Evolutionary conservation across 2,888 invertebrate species (phyloP).

Genomic region (Lathronympha strigana): DNA sequence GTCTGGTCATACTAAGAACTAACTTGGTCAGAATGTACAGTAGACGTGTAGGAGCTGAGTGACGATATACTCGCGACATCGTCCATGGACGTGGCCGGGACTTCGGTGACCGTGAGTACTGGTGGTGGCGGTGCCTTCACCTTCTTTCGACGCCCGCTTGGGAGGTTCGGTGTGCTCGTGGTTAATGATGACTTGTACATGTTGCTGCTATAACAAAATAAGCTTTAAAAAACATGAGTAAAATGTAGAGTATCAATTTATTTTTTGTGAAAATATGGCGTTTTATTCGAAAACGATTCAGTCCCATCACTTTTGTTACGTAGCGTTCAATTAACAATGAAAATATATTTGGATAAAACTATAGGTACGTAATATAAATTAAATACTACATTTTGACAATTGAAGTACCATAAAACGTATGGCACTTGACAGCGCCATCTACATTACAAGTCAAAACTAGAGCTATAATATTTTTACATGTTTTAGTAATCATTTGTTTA

Average conservation of each 20-base stretch:
- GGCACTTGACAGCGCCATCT: not conserved
- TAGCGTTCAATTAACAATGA: too few relatives aligned
- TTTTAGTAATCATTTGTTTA: not conserved
- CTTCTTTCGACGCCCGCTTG: conserved; percentile 83
- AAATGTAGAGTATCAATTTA: too few relatives aligned
- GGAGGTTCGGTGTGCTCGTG: conserved; percentile 75
- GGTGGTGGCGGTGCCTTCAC: conserved; percentile 86
- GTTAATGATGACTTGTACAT: conserved; percentile 70
- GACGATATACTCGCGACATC: conserved; percentile 78
- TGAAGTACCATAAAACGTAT: too few relatives aligned
- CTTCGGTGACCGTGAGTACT: conserved; percentile 51
- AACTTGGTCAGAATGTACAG: conserved; percentile 72
- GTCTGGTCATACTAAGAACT: conserved; percentile 31
- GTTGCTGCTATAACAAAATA: conserved; percentile 55
- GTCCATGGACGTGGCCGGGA: conserved; percentile 67
- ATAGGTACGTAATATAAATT: too few relatives aligned
- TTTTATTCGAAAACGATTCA: too few relatives aligned
- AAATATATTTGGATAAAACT: too few relatives aligned
- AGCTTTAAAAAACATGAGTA: not conserved
- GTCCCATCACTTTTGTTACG: too few relatives aligned
- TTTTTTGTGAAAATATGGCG: too few relatives aligned
- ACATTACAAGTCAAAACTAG: too few relatives aligned
- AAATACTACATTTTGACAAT: too few relatives aligned
- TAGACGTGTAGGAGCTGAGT: conserved; percentile 74
- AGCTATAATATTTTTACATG: not conserved